Base-by-base conservation (phyloP, 1,140 invertebrate species). In the Papilio xuthus region DNA sequence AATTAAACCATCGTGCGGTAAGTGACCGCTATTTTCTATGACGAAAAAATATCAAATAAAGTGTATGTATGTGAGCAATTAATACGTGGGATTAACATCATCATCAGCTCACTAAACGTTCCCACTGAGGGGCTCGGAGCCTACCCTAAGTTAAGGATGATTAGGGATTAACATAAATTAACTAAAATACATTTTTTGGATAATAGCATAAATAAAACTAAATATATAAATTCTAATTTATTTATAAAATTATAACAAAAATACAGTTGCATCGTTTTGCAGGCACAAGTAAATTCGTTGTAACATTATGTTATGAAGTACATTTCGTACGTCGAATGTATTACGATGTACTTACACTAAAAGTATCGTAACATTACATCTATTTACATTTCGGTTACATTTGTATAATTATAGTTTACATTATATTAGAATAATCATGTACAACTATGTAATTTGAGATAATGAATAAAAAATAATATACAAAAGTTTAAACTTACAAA, bases 331-430 rank as follows among this genome's bases (percentile, higher is more conserved):
- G 41, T 23, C 28, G 32, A 12, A 26, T 76, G 26, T 15, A 60
- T 74, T 18, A 74, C 50, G 41, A 76, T 18, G 26, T 32, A 32
- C 73, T 76, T 37, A 76, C 18, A 53, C 50, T 53, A 76, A 74
- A n/a, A 74, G 9, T 60, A 60, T 13, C 20, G 56, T 60, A 75
- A 26, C 23, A 72, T 81, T 80, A 76, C 78, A 79, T 44, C 60
- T 81, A 84, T 84, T 79, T 85, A 85, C 80, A 85, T 67, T 80
- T 56, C 8, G n/a, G 12, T 26, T 41, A 76, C 10, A 60, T 63
- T 41, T 18, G 28, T 60, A 63, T 63, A 56, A 77, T 60, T 77
- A 77, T 78, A 56, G 69, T 41, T 60, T 60, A 75, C 7, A 53
- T 4, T 56, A 56, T 32, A 75, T 15, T 20, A 53, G 23, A n/a